Evolutionary conservation across 2,113 vertebrate genomes (phyloP).

Genomic region (Tursiops truncatus): DNA sequence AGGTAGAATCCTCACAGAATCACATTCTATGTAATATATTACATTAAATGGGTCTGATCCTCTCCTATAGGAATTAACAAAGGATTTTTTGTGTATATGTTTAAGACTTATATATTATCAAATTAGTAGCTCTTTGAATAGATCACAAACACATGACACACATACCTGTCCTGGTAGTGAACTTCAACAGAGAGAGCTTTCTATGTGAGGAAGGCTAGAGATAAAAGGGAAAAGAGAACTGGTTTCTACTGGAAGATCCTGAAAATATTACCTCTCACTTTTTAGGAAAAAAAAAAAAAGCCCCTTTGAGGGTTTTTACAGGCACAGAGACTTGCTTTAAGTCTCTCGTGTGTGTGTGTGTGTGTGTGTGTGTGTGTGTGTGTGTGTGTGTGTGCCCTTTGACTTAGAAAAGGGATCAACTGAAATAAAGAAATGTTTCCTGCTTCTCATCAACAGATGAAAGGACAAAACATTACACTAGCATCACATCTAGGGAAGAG

Average conservation of each 20-base stretch:
- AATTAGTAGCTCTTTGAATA: constrained; percentile 9
- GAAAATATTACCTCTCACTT: constrained; percentile 24
- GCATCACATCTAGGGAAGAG: neutral
- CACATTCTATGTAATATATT: neutral
- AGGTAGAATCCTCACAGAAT: neutral
- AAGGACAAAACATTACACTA: constrained; percentile 43
- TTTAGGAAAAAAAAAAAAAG: neutral
- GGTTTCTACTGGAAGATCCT: constrained; percentile 34
- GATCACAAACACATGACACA: constrained; percentile 7
- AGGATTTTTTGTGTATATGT: neutral
- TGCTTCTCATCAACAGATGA: neutral
- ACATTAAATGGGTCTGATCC: neutral
- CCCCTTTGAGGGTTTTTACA: constrained; percentile 10
- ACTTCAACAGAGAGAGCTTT: constrained; percentile 44
- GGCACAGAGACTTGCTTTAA: neutral
- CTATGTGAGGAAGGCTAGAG: neutral
- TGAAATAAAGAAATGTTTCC: constrained; percentile 35
- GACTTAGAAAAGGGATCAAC: constrained; percentile 5
- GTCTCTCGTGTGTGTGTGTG: neutral
- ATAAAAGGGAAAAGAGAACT: constrained; percentile 39
- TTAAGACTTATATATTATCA: constrained; percentile 8
- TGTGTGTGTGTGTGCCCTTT: constrained; percentile 10
- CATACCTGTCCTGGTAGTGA: constrained; percentile 10
- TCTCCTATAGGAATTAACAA: constrained; percentile 35
- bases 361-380: constrained; percentile 10